These are phyloP conservation scores for Lepisosteus oculatus DNA, from an alignment of 2,113 vertebrate species.

Conservation along the genomic window DNA sequence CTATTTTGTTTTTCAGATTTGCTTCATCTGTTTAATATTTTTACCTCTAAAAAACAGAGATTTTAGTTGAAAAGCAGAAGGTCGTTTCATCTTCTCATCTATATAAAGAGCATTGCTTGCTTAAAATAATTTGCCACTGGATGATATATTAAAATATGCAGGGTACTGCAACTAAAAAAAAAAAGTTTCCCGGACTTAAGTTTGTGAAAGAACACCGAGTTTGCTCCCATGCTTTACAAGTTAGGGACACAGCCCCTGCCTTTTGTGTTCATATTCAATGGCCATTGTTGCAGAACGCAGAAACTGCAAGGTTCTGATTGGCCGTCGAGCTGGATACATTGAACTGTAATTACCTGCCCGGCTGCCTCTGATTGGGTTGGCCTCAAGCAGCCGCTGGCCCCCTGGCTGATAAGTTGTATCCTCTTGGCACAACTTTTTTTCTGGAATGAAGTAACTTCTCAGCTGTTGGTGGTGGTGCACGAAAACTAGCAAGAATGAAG, in stretches of 20 bases:
- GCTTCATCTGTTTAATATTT: too few species aligned
- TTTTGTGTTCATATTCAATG: constrained; percentile 65
- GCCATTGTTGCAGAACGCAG: constrained; percentile 62
- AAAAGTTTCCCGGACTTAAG: constrained; percentile 11
- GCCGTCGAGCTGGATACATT: constrained; percentile 54
- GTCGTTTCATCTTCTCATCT: too few species aligned
- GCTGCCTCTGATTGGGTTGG: constrained; percentile 67
- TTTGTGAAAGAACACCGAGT: constrained; percentile 23
- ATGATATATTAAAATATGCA: constrained; percentile 15
- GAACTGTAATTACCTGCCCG: constrained; percentile 44
- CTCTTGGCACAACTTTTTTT: constrained; percentile 74
- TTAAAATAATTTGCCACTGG: background rate
- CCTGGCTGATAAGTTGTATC: constrained; percentile 70
- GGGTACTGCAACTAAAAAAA: background rate
- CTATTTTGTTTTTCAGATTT: too few species aligned
- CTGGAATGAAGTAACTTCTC: constrained; percentile 63
- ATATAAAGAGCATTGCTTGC: too few species aligned
- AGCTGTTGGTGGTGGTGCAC: constrained; percentile 34
- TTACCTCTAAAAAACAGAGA: too few species aligned
- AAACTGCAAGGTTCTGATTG: constrained; percentile 57
- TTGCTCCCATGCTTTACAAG: constrained; percentile 26
- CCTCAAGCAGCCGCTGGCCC: constrained; percentile 21
- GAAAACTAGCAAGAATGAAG: constrained; percentile 74
- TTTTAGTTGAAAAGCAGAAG: too few species aligned
- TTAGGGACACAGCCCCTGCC: constrained; percentile 46